Evolutionary conservation across 2,888 invertebrate species (phyloP).

Genomic region (Luperina nickerlii): DNA sequence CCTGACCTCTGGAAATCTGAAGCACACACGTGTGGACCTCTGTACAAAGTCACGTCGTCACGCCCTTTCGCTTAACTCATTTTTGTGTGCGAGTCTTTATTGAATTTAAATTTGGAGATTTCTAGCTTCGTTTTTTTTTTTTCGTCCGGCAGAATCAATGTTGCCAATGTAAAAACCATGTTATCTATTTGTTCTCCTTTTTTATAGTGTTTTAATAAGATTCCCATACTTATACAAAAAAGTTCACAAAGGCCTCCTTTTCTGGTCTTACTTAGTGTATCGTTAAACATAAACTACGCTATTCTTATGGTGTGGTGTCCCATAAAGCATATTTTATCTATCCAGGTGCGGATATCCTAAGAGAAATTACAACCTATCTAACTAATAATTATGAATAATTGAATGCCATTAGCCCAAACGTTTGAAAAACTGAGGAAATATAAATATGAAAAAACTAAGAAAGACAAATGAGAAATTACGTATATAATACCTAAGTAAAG

Average conservation of each 20-base stretch:
- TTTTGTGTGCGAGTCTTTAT: slow-evolving; percentile 33
- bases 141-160: not conserved
- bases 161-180: not conserved
- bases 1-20: slow-evolving; percentile 63
- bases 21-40: slow-evolving; percentile 56
- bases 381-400: not conserved
- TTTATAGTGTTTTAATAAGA: not conserved
- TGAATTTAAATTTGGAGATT: slow-evolving; percentile 50
- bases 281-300: not conserved
- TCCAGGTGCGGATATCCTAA: not conserved
- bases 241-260: not conserved
- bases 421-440: not conserved
- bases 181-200: not conserved
- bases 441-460: not conserved
- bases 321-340: not conserved
- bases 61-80: slow-evolving; percentile 37
- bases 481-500: not conserved
- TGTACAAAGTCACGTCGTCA: slow-evolving; percentile 62
- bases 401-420: not conserved
- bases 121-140: not conserved
- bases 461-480: slow-evolving; percentile 3
- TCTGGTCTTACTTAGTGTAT: not conserved
- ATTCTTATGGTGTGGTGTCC: not conserved
- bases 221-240: not conserved
- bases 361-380: not conserved